Base-by-base conservation (phyloP, 2,888 invertebrate species). In the Diploptera punctata region DNA sequence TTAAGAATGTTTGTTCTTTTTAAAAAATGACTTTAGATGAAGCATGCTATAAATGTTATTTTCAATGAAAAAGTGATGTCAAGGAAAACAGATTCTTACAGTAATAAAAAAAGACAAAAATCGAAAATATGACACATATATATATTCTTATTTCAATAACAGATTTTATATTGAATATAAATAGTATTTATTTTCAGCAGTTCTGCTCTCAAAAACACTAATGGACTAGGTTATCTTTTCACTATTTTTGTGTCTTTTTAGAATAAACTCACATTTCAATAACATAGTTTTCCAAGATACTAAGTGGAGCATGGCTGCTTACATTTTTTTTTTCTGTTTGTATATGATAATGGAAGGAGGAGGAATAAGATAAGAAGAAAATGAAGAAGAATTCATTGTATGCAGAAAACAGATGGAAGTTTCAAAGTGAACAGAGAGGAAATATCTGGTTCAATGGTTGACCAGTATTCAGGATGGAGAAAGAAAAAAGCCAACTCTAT, bases 201-300 rank as follows among this genome's bases (percentile, higher is more conserved):
- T 74, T 68, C n/a, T 74, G 69, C 71, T 71, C 71, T 74, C 74
- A 71, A 74, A 73, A 74, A 71, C 74, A 71, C 74, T 71, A 74
- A 52, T 33, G 69, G 74, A 71, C 74, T 74, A 74, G 74, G 74
- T 68, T 68, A 71, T 68, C 74, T 74, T 68, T 70, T 74, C 67
- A 68, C 71, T 74, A 71, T 68, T 71, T 69, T 71, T 73, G 44
- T 70, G 49, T 72, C 62, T 74, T 61, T 73, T 70, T 70, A 62
- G 19, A 52, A 62, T 61, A 57, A 44, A 67, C 38, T 71, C 54
- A 54, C 65, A 71, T 71, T 67, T 71, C 67, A 43, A 71, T 67
- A 71, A 67, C 38, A 67, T 71, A 70, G 18, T 62, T 71, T 29
- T 31, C 47, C 44, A 47, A 29, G 47, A 26, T 49, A 16, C 49